phyloP scores from a whole-genome alignment of 2,113 vertebrate genomes.

The Hippocampus comes region DNA sequence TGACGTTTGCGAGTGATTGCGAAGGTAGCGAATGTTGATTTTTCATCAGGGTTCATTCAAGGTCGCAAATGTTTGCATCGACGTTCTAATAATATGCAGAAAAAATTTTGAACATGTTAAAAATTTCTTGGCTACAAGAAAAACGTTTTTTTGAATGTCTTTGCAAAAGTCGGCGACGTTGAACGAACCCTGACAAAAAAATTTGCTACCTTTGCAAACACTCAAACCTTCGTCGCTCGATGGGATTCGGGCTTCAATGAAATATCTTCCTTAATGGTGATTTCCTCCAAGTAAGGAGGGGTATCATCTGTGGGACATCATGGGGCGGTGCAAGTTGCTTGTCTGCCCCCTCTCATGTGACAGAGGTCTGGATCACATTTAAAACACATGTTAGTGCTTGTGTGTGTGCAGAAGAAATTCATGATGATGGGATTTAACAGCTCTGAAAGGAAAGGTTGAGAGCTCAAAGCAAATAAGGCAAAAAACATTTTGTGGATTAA shows the following conservation, averaged over 20 bases:
- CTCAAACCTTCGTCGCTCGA: no score
- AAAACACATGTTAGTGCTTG: slow-evolving; percentile 85
- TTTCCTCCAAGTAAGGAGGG: slow-evolving; percentile 29
- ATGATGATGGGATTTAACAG: slow-evolving; percentile 52
- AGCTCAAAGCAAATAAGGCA: neutral
- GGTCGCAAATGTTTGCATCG: no score
- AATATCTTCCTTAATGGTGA: neutral
- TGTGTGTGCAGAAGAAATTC: slow-evolving; percentile 61
- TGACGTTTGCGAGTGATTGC: no score
- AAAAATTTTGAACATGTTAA: no score
- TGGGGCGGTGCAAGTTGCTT: slow-evolving; percentile 40
- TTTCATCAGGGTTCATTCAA: no score
- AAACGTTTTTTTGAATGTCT: no score
- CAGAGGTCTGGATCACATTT: slow-evolving; percentile 91
- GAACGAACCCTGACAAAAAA: no score
- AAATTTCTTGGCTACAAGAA: no score
- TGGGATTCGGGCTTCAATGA: neutral
- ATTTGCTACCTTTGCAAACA: no score
- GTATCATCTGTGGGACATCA: slow-evolving; percentile 26
- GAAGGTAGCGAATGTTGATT: no score
- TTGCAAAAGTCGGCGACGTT: no score
- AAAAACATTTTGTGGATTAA: neutral
- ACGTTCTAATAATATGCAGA: no score
- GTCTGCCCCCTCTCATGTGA: slow-evolving; percentile 71
- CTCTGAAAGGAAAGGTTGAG: slow-evolving; percentile 4